Conservation (phyloP, 2,888 invertebrate genomes). For the Melanchra persicariae region DNA sequence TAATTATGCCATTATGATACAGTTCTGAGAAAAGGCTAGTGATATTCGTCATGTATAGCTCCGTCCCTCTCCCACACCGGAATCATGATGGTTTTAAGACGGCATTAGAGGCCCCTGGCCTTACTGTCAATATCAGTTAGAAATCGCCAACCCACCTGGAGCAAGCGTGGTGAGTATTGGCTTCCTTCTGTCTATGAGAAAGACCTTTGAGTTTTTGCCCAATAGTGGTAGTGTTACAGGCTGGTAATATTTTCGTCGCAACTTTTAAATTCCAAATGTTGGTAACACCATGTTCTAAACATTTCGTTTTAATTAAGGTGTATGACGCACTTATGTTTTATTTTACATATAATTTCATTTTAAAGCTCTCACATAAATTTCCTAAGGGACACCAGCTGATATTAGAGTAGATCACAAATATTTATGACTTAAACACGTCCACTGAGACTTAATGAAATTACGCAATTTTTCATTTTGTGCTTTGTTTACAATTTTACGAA, state of each 20-base stretch:
- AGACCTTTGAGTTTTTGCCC: too few species aligned
- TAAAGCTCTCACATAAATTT: conserved; percentile 37
- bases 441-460: conserved; percentile 6
- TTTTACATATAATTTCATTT: conserved; percentile 7
- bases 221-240: too few species aligned
- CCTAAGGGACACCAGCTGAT: conserved; percentile 20
- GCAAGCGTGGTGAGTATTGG: not conserved
- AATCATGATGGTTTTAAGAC: too few species aligned
- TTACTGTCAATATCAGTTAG: too few species aligned
- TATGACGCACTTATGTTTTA: conserved; percentile 12
- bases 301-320: conserved; percentile 11
- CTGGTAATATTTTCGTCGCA: not conserved
- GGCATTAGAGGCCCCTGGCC: too few species aligned
- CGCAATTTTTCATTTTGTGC: conserved; percentile 1
- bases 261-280: not conserved
- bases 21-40: too few species aligned
- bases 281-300: not conserved
- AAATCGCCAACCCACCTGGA: too few species aligned
- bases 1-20: too few species aligned
- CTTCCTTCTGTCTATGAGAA: not conserved
- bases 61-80: too few species aligned
- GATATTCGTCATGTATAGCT: too few species aligned
- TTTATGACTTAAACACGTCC: conserved; percentile 32
- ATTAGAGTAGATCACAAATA: conserved; percentile 36
- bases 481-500: not conserved